Percentiles rank a stretch among this genome's conserved stretches.
Evolutionary conservation across 2,888 invertebrate genomes (phyloP).

Genomic region (Drosophila greeni): DNA sequence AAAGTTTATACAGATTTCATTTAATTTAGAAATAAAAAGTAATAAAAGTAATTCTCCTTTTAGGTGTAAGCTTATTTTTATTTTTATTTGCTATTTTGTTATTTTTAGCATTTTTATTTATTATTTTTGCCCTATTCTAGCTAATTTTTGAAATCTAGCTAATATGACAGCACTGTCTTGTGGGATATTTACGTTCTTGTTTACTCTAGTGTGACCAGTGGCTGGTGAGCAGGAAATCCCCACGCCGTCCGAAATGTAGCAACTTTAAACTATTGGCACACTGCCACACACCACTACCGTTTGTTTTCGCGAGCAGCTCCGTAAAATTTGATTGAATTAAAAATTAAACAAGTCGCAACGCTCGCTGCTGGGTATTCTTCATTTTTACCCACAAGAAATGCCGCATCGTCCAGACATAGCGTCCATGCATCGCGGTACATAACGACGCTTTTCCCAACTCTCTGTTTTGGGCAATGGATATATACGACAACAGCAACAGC

Average conservation of each 20-base stretch:
- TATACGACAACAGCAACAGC: conserved; percentile 33
- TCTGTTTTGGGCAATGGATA: conserved; percentile 2
- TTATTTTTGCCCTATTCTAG: background rate
- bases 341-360: conserved; percentile 7
- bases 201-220: background rate
- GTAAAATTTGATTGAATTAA: conserved; percentile 7
- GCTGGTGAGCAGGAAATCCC: background rate
- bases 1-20: no score
- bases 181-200: background rate
- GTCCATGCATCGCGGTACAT: background rate
- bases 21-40: no score
- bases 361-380: conserved; percentile 1
- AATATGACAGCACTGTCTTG: background rate
- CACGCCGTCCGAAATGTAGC: no score
- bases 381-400: background rate
- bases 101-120: no score
- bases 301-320: conserved; percentile 2
- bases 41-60: no score
- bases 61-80: no score
- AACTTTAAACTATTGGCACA: background rate
- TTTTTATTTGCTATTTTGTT: no score
- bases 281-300: conserved; percentile 1
- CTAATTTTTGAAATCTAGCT: no score
- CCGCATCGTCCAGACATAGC: conserved; percentile 1
- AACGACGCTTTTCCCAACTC: background rate